Base-by-base conservation (phyloP, 2,888 invertebrate genomes). In the Scaptomyza parva region DNA sequence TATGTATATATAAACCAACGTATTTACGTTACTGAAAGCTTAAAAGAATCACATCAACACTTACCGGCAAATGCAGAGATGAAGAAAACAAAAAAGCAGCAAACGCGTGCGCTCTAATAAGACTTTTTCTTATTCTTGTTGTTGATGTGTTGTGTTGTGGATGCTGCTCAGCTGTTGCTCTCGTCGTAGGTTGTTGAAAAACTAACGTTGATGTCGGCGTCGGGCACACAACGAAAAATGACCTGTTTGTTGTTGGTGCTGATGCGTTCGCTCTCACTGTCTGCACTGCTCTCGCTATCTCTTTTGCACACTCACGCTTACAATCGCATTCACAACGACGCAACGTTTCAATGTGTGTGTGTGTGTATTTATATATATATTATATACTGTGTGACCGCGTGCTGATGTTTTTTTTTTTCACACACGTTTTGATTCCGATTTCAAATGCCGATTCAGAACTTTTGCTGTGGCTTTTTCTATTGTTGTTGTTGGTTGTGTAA, bases 231-330 rank as follows among this genome's bases (percentile, higher is more conserved):
- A 52, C 51, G n/a, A 66, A 47, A 54, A 54, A 48, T 61, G 67
- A 61, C 58, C 64, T 60, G 71, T 60, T 73, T 60, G 65, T 72
- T 76, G 70, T 63, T 76, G 73, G 43, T 73, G 65, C 62, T 69
- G 68, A 41, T 71, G 59, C 43, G 35, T 14, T 59, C 59, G 58
- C 51, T 65, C 70, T 50, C 44, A 35, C 51, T 63, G 64, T 52
- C 55, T 54, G 17, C 45, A 39, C 47, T 62, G n/a, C 45, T 53
- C 18, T 53, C 44, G 43, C 44, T 54, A 47, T 70, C 50, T 70
- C 43, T 43, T 61, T 44, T 57, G 44, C 55, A 45, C 61, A 33
- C 20, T 18, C 22, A 51, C 40, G 30, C 45, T 40, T 17, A 22
- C n/a, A 40, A 37, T 37, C 37, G 9, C 37, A 37, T 17, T 37